Evolutionary conservation across 2,113 vertebrate genomes (phyloP).

Genomic region (human (Homo sapiens)): DNA sequence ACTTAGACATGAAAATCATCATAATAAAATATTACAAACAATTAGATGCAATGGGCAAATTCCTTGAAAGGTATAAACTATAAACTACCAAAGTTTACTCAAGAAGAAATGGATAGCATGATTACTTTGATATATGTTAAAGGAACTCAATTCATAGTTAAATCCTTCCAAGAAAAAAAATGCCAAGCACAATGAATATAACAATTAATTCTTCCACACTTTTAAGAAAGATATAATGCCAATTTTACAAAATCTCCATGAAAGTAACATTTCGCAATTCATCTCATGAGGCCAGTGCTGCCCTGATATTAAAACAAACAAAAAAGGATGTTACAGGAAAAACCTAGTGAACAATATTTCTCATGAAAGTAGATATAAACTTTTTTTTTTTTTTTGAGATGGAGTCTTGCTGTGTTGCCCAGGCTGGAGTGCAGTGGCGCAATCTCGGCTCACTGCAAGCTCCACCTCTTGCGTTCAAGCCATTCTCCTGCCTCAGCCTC

Average conservation of each 20-base stretch:
- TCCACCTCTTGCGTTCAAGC: too few species aligned
- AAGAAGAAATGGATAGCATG: background rate
- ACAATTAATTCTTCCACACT: background rate
- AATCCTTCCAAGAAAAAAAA: background rate
- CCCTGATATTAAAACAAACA: background rate
- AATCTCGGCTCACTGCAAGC: too few species aligned
- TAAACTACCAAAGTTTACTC: background rate
- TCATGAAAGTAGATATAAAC: background rate
- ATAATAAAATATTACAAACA: background rate
- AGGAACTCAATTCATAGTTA: background rate
- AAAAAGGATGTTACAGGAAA: background rate
- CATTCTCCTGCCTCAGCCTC: too few species aligned
- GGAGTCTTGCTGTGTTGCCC: fast-evolving
- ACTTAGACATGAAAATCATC: background rate
- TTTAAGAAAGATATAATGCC: background rate
- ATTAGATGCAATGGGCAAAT: background rate
- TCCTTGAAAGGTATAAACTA: background rate
- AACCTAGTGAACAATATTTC: background rate
- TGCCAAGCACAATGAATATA: background rate
- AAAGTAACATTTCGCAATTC: background rate
- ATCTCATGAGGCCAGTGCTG: background rate
- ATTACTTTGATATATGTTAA: background rate
- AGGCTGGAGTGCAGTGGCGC: too few species aligned
- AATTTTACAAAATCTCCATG: background rate
- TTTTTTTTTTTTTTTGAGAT: too few species aligned